Evolutionary conservation across 1,140 invertebrate genomes (phyloP).

Genomic region (Penaeus vannamei): DNA sequence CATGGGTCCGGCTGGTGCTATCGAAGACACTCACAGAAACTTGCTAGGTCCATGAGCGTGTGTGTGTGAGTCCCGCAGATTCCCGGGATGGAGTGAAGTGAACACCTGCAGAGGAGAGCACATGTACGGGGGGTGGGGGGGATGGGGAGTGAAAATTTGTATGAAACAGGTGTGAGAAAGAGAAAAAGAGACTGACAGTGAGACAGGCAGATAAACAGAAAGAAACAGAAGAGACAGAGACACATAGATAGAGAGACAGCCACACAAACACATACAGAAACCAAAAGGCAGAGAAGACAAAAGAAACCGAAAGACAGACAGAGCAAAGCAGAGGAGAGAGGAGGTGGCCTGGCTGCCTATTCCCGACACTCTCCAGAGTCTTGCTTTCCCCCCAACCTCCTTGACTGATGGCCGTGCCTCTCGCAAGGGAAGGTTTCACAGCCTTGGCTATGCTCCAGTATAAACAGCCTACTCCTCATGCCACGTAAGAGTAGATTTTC

Average conservation of each 20-base stretch:
- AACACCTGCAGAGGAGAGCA: slow-evolving; percentile 38
- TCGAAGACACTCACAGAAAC: background rate
- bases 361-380: background rate
- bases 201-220: too few species aligned
- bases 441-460: slow-evolving; percentile 51
- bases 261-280: too few species aligned
- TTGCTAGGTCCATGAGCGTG: background rate
- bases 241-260: too few species aligned
- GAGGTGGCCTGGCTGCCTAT: slow-evolving; percentile 47
- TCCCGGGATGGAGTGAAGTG: slow-evolving; percentile 44
- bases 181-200: too few species aligned
- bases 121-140: too few species aligned
- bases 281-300: too few species aligned
- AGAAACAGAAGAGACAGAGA: too few species aligned
- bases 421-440: slow-evolving; percentile 55
- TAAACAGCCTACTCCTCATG: slow-evolving; percentile 75
- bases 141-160: too few species aligned
- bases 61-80: slow-evolving; percentile 37
- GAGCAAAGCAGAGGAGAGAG: slow-evolving; percentile 40
- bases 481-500: slow-evolving; percentile 94
- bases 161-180: too few species aligned
- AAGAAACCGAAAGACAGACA: slow-evolving; percentile 31
- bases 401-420: slow-evolving; percentile 46
- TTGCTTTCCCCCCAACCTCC: slow-evolving; percentile 42
- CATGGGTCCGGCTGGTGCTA: background rate